Percentiles rank a stretch among this genome's conserved stretches.
Evolutionary conservation across 2,797 vertebrate species (phyloP).

Genomic region (Pteronotus mesoamericanus): DNA sequence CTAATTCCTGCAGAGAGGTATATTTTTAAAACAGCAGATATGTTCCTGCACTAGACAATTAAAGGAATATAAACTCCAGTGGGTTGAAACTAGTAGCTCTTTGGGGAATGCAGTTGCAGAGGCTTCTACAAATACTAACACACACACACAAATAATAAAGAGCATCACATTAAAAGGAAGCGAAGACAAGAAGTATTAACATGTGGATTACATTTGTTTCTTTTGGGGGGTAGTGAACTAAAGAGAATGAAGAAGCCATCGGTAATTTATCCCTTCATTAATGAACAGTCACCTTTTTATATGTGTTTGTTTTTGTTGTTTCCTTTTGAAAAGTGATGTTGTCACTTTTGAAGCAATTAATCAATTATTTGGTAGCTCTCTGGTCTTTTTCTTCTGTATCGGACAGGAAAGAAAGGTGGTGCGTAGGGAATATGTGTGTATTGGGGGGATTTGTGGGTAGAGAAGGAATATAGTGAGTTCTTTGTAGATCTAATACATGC

Average conservation of each 20-base stretch:
- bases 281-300: slow-evolving; percentile 79
- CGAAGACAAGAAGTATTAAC: slow-evolving; percentile 77
- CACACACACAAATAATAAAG: slow-evolving; percentile 71
- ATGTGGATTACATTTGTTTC: slow-evolving; percentile 76
- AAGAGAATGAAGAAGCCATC: slow-evolving; percentile 80
- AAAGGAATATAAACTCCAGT: slow-evolving; percentile 83
- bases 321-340: slow-evolving; percentile 75
- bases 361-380: slow-evolving; percentile 81
- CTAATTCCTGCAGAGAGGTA: slow-evolving; percentile 81
- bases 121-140: slow-evolving; percentile 77
- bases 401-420: slow-evolving; percentile 73
- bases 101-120: slow-evolving; percentile 80
- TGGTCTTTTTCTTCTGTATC: slow-evolving; percentile 76
- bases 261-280: slow-evolving; percentile 84
- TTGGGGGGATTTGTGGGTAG: slow-evolving; percentile 65
- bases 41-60: slow-evolving; percentile 80
- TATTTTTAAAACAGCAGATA: slow-evolving; percentile 79
- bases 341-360: slow-evolving; percentile 81
- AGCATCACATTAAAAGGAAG: slow-evolving; percentile 77
- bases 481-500: slow-evolving; percentile 83
- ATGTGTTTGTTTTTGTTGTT: slow-evolving; percentile 80
- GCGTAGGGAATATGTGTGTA: slow-evolving; percentile 58
- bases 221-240: slow-evolving; percentile 72
- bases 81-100: slow-evolving; percentile 83
- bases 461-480: slow-evolving; percentile 82